phyloP scores from a whole-genome alignment of 2,888 invertebrate genomes.

The Bombyx huttoni region DNA sequence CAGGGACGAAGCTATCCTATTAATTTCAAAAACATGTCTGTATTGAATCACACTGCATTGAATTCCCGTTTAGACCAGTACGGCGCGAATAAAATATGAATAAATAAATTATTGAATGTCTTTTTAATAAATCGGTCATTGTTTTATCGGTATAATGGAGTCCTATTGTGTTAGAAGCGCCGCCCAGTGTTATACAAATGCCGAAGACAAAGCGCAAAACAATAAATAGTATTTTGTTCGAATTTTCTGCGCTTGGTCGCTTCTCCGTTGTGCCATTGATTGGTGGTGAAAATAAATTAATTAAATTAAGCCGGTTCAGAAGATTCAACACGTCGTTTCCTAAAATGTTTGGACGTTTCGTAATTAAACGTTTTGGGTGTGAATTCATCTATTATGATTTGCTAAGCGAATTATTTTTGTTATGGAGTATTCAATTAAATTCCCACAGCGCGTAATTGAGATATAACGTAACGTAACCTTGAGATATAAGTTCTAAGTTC shows the following conservation, averaged over 20 bases:
- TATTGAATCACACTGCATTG: constrained; percentile 25
- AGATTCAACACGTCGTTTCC: constrained; percentile 47
- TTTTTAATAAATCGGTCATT: constrained; percentile 69
- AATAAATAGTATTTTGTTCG: constrained; percentile 69
- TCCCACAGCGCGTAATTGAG: neutral
- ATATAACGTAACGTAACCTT: too few relatives aligned
- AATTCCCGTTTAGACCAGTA: constrained; percentile 43
- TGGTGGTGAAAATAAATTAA: constrained; percentile 63
- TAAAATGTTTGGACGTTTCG: constrained; percentile 52
- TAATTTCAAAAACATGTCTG: constrained; percentile 9
- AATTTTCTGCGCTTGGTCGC: constrained; percentile 58
- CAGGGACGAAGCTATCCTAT: neutral
- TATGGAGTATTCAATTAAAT: neutral
- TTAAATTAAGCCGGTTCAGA: constrained; percentile 59
- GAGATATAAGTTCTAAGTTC: too few relatives aligned
- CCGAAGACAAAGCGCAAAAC: constrained; percentile 54
- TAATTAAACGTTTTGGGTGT: constrained; percentile 34
- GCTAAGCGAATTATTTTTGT: constrained; percentile 28
- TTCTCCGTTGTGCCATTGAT: constrained; percentile 59
- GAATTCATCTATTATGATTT: constrained; percentile 34
- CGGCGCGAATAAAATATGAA: constrained; percentile 62
- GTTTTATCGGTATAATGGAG: constrained; percentile 64
- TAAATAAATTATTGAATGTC: constrained; percentile 70
- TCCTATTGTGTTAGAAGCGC: constrained; percentile 43
- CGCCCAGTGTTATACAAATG: constrained; percentile 45